Percentiles rank a stretch among this genome's conserved stretches.
phyloP scores from a whole-genome alignment of 2,113 vertebrate species.

The Zosterops borbonicus region DNA sequence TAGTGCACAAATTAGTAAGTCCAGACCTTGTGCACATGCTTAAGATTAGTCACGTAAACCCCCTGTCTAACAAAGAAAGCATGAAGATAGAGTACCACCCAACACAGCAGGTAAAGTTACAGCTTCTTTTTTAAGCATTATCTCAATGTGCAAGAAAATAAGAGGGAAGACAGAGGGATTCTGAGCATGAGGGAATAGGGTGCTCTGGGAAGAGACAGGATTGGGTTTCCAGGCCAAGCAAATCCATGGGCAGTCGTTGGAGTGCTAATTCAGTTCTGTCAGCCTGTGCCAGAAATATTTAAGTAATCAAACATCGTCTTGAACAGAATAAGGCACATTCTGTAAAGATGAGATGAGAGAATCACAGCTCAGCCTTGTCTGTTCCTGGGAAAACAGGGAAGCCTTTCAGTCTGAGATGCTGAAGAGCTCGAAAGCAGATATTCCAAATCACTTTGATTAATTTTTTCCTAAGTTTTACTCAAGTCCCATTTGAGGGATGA shows the following conservation, averaged over 20 bases:
- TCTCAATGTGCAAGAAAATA: background rate
- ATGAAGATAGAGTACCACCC: background rate
- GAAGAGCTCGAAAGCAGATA: background rate
- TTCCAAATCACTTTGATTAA: background rate
- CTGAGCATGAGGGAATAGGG: background rate
- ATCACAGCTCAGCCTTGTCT: background rate
- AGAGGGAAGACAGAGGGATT: background rate
- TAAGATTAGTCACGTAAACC: background rate
- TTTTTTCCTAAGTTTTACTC: background rate
- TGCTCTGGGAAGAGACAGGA: background rate
- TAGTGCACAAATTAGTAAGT: background rate
- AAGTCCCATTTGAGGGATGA: background rate
- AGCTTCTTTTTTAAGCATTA: background rate
- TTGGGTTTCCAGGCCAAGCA: background rate
- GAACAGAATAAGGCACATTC: background rate
- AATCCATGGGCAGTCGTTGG: background rate
- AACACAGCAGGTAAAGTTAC: background rate
- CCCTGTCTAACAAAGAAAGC: background rate
- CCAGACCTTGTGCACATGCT: rapidly evolving
- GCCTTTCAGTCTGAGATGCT: background rate
- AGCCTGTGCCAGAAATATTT: background rate
- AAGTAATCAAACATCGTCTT: background rate
- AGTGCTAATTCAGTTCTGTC: background rate
- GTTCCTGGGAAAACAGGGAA: background rate
- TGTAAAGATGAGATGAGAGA: background rate